phyloP scores from a whole-genome alignment of 2,888 invertebrate genomes.

The Melipona beecheii region DNA sequence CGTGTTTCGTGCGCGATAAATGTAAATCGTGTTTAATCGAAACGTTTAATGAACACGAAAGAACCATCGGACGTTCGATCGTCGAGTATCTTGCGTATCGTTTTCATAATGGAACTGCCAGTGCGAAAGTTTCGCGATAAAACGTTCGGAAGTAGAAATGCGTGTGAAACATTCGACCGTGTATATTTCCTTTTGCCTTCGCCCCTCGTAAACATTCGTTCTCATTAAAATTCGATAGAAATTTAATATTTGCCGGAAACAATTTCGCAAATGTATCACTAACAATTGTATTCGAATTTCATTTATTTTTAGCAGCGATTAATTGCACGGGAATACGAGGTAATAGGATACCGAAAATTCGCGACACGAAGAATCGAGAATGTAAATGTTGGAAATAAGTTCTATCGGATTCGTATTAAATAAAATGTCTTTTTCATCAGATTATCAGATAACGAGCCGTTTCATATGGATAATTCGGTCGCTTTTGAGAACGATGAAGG shows the following conservation, averaged over 20 bases:
- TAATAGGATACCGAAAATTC: too few relatives aligned
- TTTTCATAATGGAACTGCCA: neutral
- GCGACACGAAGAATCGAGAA: too few relatives aligned
- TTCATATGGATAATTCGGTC: too few relatives aligned
- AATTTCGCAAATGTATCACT: neutral
- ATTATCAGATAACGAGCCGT: too few relatives aligned
- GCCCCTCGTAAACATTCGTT: neutral
- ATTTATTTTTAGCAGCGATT: too few relatives aligned
- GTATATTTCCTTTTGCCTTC: neutral
- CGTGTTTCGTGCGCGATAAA: neutral
- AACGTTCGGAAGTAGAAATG: neutral
- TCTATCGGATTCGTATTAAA: too few relatives aligned
- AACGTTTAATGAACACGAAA: neutral
- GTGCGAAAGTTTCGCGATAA: neutral
- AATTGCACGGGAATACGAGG: too few relatives aligned
- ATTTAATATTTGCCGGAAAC: neutral
- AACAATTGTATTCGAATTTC: too few relatives aligned
- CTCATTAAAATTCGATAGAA: neutral
- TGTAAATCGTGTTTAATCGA: conserved; percentile 10
- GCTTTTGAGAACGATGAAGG: too few relatives aligned
- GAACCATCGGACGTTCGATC: neutral
- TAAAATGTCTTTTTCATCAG: too few relatives aligned
- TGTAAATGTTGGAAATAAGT: too few relatives aligned
- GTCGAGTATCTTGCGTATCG: neutral
- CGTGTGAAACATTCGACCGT: neutral